phyloP scores from a whole-genome alignment of 2,797 vertebrate species.

The Pipistrellus pipistrellus region DNA sequence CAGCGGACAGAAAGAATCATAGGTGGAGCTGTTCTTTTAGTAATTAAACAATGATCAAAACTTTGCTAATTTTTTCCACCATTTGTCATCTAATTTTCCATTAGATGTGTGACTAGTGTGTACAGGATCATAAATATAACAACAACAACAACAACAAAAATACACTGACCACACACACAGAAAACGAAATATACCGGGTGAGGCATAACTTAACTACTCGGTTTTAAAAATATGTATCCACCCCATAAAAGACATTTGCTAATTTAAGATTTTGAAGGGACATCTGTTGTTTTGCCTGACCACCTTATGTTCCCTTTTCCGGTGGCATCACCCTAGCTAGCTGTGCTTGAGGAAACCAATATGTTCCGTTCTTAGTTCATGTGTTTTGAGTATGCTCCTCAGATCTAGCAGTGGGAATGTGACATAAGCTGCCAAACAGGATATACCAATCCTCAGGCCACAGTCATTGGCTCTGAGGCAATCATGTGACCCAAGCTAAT shows the following conservation, averaged over 20 bases:
- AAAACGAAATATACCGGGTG: not conserved
- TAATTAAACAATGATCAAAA: slow-evolving; percentile 88
- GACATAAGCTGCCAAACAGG: not conserved
- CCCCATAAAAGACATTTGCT: slow-evolving; percentile 10
- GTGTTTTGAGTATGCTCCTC: not conserved
- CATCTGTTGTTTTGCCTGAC: slow-evolving; percentile 44
- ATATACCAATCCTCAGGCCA: not conserved
- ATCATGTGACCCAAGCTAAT: not conserved
- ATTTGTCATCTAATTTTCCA: slow-evolving; percentile 86
- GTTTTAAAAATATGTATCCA: not conserved
- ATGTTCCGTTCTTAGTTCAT: not conserved
- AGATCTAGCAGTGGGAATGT: not conserved
- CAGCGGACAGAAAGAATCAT: slow-evolving; percentile 82
- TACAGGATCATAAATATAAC: not conserved
- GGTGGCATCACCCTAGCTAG: not conserved
- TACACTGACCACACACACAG: not conserved
- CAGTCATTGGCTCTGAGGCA: not conserved
- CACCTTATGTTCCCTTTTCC: not conserved
- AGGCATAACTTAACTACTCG: not conserved
- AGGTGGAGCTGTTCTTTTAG: slow-evolving; percentile 88
- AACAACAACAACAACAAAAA: not conserved
- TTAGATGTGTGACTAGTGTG: not conserved
- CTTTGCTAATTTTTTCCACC: slow-evolving; percentile 88
- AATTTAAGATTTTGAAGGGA: slow-evolving; percentile 47
- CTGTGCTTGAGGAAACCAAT: not conserved